A percentile compares a stretch with the other conserved stretches of the same genome.
phyloP scores from a whole-genome alignment of 1,140 invertebrate species.

The Papilio helenus region DNA sequence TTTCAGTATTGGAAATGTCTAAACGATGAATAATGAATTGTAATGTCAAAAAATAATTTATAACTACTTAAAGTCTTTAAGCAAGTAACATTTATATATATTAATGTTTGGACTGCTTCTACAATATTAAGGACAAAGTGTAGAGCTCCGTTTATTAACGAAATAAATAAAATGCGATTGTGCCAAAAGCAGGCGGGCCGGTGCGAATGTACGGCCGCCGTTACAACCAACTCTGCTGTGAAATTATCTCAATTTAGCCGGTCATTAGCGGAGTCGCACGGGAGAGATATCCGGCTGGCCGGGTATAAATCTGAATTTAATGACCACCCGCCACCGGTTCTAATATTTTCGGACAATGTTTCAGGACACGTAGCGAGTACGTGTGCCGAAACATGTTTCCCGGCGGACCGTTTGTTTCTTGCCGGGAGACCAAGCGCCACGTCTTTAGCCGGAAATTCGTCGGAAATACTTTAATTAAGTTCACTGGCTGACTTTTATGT shows the following conservation, averaged over 20 bases:
- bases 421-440: conserved; percentile 16
- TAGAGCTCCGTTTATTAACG: conserved; percentile 43
- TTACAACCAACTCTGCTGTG: conserved; percentile 71
- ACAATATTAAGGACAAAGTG: conserved; percentile 54
- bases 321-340: conserved; percentile 62
- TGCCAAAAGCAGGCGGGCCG: conserved; percentile 50
- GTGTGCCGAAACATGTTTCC: conserved; percentile 48
- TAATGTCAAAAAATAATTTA: background rate
- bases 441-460: conserved; percentile 37
- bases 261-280: conserved; percentile 81
- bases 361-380: conserved; percentile 55
- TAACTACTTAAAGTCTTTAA: background rate
- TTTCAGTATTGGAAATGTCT: too few species aligned
- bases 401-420: conserved; percentile 49
- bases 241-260: conserved; percentile 83
- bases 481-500: conserved; percentile 8
- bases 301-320: conserved; percentile 81
- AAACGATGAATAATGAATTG: too few species aligned
- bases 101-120: conserved; percentile 22
- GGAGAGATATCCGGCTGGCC: conserved; percentile 79
- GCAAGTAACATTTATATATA: background rate
- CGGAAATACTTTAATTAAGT: conserved; percentile 40
- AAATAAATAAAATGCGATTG: conserved; percentile 15
- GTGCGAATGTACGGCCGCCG: conserved; percentile 48
- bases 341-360: conserved; percentile 75